Base-by-base conservation (phyloP, 1,140 invertebrate genomes). In the Euura lappo region DNA sequence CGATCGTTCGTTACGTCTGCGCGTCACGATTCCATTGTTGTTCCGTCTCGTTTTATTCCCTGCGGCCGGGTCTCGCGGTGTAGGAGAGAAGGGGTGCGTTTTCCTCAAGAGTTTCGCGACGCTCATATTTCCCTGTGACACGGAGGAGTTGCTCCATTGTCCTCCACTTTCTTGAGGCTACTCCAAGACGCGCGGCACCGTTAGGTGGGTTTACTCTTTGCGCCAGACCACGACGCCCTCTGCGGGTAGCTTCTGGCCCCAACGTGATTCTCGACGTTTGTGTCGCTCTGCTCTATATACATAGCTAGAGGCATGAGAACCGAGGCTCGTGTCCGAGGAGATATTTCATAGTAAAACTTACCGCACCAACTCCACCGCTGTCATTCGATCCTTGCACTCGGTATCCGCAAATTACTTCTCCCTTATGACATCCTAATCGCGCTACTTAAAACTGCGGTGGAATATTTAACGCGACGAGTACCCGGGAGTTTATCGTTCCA, bases 91-190 rank as follows among this genome's bases (percentile, higher is more conserved):
- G 6, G 45, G 47, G 45, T 66, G 65, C 10, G 44, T 71, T 69
- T 45, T 60, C 68, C 66, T 60, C 51, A n/a, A 60, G 51, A 60
- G 51, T 86, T 83, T 82, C 84, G 86, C 72, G 71, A 73, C 71
- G 65, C 74, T 87, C 84, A 87, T 87, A 87, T 87, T 87, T 83
- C 78, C 86, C 86, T 87, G 86, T 85, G 81, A 86, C 79, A 77
- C 82, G 81, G 86, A 87, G 85, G 83, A 87, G 84, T 83, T 82
- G 79, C 81, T 87, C 80, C 79, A 87, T 87, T 87, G 84, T 87
- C 84, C 84, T 87, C 85, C 79, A 78, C 80, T 85, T 87, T 87
- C 85, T 87, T 86, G 78, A 75, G 68, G 74, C 69, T 72, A 71
- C 71, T 77, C 78, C 77, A 85, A 87, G 85, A 86, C 80, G 76